A percentile compares a stretch with the other conserved stretches of the same genome.
Conservation (phyloP, 2,797 vertebrate species). For the Hapalemur alaotrensis region DNA sequence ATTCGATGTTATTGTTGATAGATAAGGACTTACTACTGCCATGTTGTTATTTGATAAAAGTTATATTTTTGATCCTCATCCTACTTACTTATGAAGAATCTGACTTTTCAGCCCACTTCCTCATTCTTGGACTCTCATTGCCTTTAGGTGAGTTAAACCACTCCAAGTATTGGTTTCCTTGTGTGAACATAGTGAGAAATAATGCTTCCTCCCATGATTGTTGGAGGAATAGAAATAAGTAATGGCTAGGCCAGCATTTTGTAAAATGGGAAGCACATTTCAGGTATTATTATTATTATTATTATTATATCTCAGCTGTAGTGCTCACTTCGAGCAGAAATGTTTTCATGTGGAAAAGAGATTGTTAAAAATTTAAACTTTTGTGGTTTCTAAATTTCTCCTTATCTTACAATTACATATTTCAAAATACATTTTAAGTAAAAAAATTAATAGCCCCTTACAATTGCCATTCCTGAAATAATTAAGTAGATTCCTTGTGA, state of each 20-base stretch:
- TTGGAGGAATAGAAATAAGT: neutral
- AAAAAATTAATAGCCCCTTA: constrained; percentile 63
- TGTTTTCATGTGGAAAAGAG: neutral
- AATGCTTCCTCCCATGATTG: neutral
- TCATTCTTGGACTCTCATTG: neutral
- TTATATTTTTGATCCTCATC: neutral
- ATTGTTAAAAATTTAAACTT: neutral
- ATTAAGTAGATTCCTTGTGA: constrained; percentile 81
- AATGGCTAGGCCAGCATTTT: neutral
- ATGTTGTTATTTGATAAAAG: neutral
- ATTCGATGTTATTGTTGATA: neutral
- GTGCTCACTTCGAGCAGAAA: neutral
- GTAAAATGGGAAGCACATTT: neutral
- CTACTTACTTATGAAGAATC: neutral
- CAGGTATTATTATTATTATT: neutral
- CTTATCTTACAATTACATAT: neutral
- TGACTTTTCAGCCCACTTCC: neutral
- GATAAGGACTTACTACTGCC: neutral
- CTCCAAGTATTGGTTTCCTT: neutral
- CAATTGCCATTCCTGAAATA: constrained; percentile 83
- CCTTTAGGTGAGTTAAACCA: neutral
- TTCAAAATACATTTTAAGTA: constrained; percentile 6
- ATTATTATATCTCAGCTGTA: neutral
- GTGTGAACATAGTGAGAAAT: neutral
- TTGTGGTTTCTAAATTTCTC: neutral